Evolutionary conservation across 1,140 invertebrate genomes (phyloP).

Genomic region (Meloidogyne floridensis): DNA sequence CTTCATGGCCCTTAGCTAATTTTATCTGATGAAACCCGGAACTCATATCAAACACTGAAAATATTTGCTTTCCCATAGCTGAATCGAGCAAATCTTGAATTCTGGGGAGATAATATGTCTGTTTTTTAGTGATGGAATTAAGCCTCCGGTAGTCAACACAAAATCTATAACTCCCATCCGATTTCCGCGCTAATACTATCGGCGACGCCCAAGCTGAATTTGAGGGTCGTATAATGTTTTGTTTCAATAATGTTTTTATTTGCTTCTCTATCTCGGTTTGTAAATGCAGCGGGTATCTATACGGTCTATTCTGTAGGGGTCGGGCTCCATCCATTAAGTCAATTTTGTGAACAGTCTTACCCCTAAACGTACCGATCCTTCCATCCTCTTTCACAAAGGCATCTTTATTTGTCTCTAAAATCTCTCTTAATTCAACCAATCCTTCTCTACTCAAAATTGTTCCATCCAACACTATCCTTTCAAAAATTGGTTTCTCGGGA

Average conservation of each 20-base stretch:
- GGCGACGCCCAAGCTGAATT: no score
- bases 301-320: conserved; percentile 20
- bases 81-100: not conserved
- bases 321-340: not conserved
- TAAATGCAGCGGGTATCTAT: conserved; percentile 14
- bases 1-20: not conserved
- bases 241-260: no score
- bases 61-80: conserved; percentile 1
- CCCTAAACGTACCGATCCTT: conserved; percentile 19
- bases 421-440: not conserved
- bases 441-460: not conserved
- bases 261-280: no score
- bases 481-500: no score
- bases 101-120: not conserved
- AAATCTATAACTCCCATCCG: conserved; percentile 22
- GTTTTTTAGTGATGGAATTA: not conserved
- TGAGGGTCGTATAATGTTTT: no score
- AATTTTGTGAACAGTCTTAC: conserved; percentile 19
- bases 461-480: not conserved
- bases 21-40: not conserved
- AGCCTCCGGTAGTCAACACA: conserved; percentile 23
- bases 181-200: no score
- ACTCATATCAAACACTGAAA: not conserved
- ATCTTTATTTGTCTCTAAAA: not conserved
- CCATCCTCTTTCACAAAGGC: conserved; percentile 21